Percentiles rank a stretch among this genome's conserved stretches.
Evolutionary conservation across 1,140 invertebrate species (phyloP).

Genomic region (Drosophila repleta): DNA sequence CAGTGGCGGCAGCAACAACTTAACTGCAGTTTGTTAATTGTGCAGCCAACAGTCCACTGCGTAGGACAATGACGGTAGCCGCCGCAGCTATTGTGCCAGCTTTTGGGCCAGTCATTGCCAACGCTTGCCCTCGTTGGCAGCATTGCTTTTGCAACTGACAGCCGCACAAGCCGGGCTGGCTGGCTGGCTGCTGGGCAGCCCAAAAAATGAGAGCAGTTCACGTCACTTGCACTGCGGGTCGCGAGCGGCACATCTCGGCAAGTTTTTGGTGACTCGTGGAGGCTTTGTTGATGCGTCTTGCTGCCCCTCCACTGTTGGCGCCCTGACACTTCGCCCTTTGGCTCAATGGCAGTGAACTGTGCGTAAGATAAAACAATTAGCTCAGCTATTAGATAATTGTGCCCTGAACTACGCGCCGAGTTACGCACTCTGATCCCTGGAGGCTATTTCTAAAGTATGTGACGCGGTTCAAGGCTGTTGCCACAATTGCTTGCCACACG

Average conservation of each 20-base stretch:
- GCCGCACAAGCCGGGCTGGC: too few species aligned
- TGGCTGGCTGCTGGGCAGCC: constrained; percentile 4
- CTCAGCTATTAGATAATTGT: constrained; percentile 64
- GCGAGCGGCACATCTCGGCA: constrained; percentile 1
- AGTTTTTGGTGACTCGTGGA: constrained; percentile 10
- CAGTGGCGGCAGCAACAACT: constrained; percentile 8
- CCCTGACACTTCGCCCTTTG: constrained; percentile 46
- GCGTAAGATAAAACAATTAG: constrained; percentile 40
- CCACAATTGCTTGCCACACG: not conserved
- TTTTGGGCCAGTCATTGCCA: constrained; percentile 48
- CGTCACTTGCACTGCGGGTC: constrained; percentile 29
- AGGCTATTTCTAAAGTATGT: constrained; percentile 1
- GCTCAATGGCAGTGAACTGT: constrained; percentile 70
- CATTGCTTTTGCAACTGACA: constrained; percentile 20
- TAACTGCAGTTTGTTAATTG: constrained; percentile 23
- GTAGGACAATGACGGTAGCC: constrained; percentile 45
- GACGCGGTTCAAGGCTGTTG: constrained; percentile 60
- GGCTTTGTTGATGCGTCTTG: constrained; percentile 13
- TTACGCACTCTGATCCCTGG: constrained; percentile 26
- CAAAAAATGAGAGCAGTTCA: constrained; percentile 41
- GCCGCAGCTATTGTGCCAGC: constrained; percentile 21
- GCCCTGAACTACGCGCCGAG: constrained; percentile 38
- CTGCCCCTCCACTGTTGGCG: constrained; percentile 29
- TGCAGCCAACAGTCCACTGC: constrained; percentile 30
- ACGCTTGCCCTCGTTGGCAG: constrained; percentile 22